Evolutionary conservation across 2,113 vertebrate species (phyloP), one percentile per base, ranked within the genome.

Genomic region (Solea solea): DNA sequence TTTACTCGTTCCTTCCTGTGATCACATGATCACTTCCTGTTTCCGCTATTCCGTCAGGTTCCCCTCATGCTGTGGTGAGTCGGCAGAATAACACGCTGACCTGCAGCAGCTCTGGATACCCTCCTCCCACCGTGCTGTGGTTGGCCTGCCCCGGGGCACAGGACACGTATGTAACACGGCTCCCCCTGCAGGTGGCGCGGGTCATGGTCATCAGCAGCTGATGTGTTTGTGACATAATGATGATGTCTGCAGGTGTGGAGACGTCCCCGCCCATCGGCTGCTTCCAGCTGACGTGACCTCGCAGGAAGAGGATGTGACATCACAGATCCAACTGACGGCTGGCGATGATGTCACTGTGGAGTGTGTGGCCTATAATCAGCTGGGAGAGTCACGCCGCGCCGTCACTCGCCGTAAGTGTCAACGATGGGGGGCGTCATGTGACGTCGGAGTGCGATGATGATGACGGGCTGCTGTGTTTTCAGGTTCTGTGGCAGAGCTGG

Each of bases 51-150:
- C 11, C 12, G 60, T 21, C 76, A 95, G 93, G 87, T 46, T 76
- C 88, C 40, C 92, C 93, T 0, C 70, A 9, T 0, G 74, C 76
- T 2, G 3, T 9, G 0, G 9, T 94, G n/a, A 72, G 15, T 10
- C 53, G 42, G 72, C 27, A 78, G 9, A 90, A 92, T 4, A 8
- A 69, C 5, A 75, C 63, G 4, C 52, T 93, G 48, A 86, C 74
- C 12, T 99, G 97, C 74, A 28, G 3, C 1, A 92, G 91, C 69
- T 85, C 82, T 0, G 96, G 96, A 51, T 95, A 94, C 69, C 96
- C 96, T 9, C 69, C 50, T 46, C 96, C 96, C 4, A 88, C 25
- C 4, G 82, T 98, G 27, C 81, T 85, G 15, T 98, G 96, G 97
- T 85, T 90, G 74, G 88, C 61, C 71, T 97, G 97, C 69, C 54